Base-by-base conservation (phyloP, 37 sponge, comb jelly and placozoan species). In the Cladorhizidae sp. region DNA sequence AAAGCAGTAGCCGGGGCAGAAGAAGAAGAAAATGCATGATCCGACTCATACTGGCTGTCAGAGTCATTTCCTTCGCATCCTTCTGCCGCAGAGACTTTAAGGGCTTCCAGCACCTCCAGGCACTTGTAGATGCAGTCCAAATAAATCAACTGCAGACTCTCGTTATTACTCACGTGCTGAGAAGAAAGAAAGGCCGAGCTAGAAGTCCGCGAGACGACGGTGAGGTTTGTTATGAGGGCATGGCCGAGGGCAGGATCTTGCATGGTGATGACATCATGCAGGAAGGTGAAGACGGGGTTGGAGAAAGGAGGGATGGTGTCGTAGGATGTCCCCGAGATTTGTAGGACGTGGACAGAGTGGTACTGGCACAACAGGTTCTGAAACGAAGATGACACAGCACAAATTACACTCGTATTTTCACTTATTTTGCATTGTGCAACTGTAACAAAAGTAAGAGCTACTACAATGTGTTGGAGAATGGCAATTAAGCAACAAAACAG, bases 201-300 rank as follows among this genome's bases (percentile, higher is more conserved):
- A 9, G 49, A 9, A 23, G 49, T 45, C 8, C 8, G 5, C 49
- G 5, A 20, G 1, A 57, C 11, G 31, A 76, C 81, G 14, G 62
- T 79, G 51, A 92, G 85, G 51, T 49, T 75, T 15, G 40, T 54
- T 62, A 92, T 81, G 51, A 92, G 73, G 70, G 82, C 75, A 63
- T 92, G 93, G 58, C 89, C 89, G 11, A 84, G 63, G 37, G 76
- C 20, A 20, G 93, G 89, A 70, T 78, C 73, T 25, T 37, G 31
- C 18, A 69, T 37, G 22, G 85, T 52, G 57, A 86, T 42, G 50
- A 74, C 42, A 28, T 85, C 75, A n/a, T 75, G 82, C 35, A 85
- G 45, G 35, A 80, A 72, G 40, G 54, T 21, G 38, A 80, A 64
- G 18, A 75, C 28, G n/a, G 39, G 58, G 40, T 61, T 14, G n/a